phyloP scores from a whole-genome alignment of 2,113 vertebrate genomes.

The Tretioscincus oriximinensis region DNA sequence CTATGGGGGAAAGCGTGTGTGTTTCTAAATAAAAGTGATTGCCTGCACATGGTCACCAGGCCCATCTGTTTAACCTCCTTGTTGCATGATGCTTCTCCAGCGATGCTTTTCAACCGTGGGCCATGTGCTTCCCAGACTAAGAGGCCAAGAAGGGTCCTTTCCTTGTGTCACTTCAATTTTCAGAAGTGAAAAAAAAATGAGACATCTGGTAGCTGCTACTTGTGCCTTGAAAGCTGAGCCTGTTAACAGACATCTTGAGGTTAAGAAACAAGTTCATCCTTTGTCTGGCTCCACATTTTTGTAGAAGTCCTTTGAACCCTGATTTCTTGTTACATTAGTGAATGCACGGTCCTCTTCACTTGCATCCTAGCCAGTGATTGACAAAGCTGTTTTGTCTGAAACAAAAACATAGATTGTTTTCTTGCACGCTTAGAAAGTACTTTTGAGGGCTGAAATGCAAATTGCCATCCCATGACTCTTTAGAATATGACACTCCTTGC shows the following conservation, averaged over 20 bases:
- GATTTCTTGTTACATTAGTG: not conserved
- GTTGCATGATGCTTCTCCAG: not conserved
- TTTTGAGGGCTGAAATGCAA: too few relatives aligned
- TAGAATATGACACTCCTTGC: not conserved
- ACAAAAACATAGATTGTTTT: not conserved
- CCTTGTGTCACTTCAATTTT: not conserved
- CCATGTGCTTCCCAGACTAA: not conserved
- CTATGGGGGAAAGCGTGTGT: not conserved
- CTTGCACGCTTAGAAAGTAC: too few relatives aligned
- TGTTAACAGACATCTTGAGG: not conserved
- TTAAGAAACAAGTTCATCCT: not conserved
- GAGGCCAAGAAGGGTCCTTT: not conserved
- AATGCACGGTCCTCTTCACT: not conserved
- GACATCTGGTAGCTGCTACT: not conserved
- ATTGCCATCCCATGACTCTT: not conserved
- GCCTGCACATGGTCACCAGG: constrained; percentile 6
- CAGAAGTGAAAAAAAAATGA: not conserved
- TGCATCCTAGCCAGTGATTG: not conserved
- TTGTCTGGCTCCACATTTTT: not conserved
- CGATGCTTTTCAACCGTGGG: not conserved
- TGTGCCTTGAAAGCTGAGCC: not conserved
- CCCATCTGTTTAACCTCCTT: not conserved
- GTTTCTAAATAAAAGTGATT: not conserved
- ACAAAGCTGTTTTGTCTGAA: not conserved
- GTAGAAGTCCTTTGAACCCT: not conserved